phyloP scores from a whole-genome alignment of 2,888 invertebrate species.

The Elaeidobius kamerunicus region DNA sequence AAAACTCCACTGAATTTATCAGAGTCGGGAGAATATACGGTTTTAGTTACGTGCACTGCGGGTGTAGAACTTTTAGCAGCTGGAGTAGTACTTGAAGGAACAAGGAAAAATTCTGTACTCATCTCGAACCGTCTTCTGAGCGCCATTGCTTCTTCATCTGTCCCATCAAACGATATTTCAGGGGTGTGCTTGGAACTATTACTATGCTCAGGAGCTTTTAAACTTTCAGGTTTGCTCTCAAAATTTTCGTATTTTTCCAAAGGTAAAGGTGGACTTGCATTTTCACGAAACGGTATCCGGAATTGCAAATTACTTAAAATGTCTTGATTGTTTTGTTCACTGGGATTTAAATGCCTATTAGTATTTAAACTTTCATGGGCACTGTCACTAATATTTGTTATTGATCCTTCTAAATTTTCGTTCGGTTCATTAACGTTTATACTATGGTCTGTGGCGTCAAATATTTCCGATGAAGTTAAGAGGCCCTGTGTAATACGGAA shows the following conservation, averaged over 20 bases:
- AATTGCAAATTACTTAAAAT: background rate
- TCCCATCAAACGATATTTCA: constrained; percentile 19
- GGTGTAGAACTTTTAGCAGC: constrained; percentile 33
- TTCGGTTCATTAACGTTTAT: no score
- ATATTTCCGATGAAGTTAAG: no score
- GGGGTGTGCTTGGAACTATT: background rate
- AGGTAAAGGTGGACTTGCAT: constrained; percentile 1
- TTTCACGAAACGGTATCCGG: constrained; percentile 7
- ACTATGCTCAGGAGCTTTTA: background rate
- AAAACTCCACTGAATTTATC: constrained; percentile 43
- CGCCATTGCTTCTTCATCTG: constrained; percentile 31
- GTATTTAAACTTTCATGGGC: background rate
- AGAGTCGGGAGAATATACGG: constrained; percentile 41
- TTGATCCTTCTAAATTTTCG: no score
- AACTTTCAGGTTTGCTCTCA: constrained; percentile 3
- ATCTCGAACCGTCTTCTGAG: constrained; percentile 63
- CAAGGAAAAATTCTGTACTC: constrained; percentile 81
- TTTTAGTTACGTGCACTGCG: constrained; percentile 39
- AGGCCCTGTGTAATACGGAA: no score
- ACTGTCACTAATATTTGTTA: no score
- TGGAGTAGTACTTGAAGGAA: constrained; percentile 58
- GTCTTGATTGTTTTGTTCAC: background rate
- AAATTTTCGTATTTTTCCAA: no score
- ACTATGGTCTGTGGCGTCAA: no score
- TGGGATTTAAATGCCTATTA: background rate